These are phyloP conservation scores for Hydractinia symbiolongicarpus DNA, from an alignment of 30 jellyfish, hydroid and myxozoan species.

Conservation along the genomic window DNA sequence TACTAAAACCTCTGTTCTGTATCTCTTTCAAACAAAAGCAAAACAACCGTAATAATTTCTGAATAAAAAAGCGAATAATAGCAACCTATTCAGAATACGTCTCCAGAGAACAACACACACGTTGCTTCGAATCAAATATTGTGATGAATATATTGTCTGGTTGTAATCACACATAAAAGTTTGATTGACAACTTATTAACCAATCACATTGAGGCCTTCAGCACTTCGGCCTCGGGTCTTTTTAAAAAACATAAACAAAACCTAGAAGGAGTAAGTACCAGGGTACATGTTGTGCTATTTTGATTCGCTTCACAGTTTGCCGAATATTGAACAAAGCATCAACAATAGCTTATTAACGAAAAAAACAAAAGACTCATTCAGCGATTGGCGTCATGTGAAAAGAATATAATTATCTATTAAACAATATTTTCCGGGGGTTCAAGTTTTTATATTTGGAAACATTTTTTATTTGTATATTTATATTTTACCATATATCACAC, in stretches of 20 bases:
- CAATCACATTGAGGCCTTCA: conserved; percentile 25
- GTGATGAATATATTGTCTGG: conserved; percentile 33
- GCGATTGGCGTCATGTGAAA: too few species aligned
- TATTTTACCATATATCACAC: too few species aligned
- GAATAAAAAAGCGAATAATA: conserved; percentile 45
- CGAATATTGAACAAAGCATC: not conserved
- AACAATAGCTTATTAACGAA: conserved; percentile 4
- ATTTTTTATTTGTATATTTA: too few species aligned
- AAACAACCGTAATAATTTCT: conserved; percentile 44
- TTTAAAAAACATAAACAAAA: not conserved
- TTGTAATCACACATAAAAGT: conserved; percentile 19
- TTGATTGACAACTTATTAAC: conserved; percentile 40
- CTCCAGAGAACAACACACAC: conserved; percentile 31
- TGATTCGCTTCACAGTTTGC: not conserved
- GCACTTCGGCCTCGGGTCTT: not conserved
- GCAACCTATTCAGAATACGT: conserved; percentile 44
- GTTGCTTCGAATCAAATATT: conserved; percentile 32
- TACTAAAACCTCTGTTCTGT: conserved; percentile 43
- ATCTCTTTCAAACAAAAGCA: conserved; percentile 37
- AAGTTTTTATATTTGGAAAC: too few species aligned
- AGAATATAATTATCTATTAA: too few species aligned
- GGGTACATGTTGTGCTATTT: not conserved
- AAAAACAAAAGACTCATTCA: not conserved
- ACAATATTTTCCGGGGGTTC: too few species aligned
- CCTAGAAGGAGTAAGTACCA: not conserved